A percentile compares a stretch with the other conserved stretches of the same genome.
phyloP scores from a whole-genome alignment of 2,888 invertebrate genomes.

The Chymomyza caudatula region DNA sequence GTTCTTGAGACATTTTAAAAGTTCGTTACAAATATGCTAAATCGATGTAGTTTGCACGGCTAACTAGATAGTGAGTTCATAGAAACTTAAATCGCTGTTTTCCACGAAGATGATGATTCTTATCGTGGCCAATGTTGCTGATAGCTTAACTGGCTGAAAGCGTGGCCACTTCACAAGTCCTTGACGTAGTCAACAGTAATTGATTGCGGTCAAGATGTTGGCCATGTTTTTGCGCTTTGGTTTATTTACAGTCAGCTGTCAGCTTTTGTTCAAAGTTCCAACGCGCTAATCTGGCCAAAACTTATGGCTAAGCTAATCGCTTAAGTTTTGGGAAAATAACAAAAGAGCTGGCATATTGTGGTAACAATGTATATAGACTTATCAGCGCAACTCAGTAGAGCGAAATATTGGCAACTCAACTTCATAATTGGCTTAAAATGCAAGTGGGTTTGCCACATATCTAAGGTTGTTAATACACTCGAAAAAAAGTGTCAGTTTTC shows the following conservation, averaged over 20 bases:
- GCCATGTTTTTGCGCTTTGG: background rate
- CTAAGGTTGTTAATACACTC: too few relatives aligned
- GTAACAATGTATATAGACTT: too few relatives aligned
- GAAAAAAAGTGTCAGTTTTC: too few relatives aligned
- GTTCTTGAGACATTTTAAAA: background rate
- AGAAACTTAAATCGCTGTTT: background rate
- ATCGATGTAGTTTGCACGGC: background rate
- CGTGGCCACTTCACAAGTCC: background rate
- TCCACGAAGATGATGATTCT: background rate
- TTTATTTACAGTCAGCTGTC: background rate
- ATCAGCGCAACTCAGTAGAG: too few relatives aligned
- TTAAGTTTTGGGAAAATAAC: too few relatives aligned
- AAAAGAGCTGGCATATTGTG: too few relatives aligned
- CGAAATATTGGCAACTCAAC: too few relatives aligned
- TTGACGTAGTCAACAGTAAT: background rate
- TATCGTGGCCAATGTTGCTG: background rate
- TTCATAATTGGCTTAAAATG: too few relatives aligned
- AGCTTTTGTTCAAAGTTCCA: background rate
- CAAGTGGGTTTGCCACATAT: too few relatives aligned
- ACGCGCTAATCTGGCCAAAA: background rate
- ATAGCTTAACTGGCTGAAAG: background rate
- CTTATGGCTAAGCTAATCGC: background rate
- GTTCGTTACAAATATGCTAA: background rate
- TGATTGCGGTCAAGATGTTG: background rate
- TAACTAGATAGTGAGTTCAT: background rate